These are phyloP conservation scores for Hydropsyche betteni DNA, from an alignment of 2,888 invertebrate genomes.

Conservation along the genomic window DNA sequence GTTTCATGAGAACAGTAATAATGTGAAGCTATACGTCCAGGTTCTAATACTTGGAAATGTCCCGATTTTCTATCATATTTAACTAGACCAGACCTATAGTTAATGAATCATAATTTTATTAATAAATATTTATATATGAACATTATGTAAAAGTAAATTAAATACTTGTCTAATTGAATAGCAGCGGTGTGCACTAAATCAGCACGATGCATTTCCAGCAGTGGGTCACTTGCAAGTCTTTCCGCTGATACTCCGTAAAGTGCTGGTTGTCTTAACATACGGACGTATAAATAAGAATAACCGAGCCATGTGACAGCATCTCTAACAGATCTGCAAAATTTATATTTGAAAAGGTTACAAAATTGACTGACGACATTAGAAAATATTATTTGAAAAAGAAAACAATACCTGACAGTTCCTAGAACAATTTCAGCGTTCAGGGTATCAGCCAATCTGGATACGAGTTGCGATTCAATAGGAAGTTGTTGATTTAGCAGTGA, in stretches of 20 bases:
- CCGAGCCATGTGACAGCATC: slow-evolving; percentile 95
- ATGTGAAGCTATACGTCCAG: slow-evolving; percentile 97
- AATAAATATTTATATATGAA: not conserved
- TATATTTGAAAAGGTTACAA: slow-evolving; percentile 51
- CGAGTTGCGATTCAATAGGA: slow-evolving; percentile 96
- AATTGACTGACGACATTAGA: no score
- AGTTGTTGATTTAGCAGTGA: slow-evolving; percentile 97
- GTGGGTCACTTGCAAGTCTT: slow-evolving; percentile 80
- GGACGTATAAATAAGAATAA: slow-evolving; percentile 95
- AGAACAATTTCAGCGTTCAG: slow-evolving; percentile 97
- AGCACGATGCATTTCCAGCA: slow-evolving; percentile 89
- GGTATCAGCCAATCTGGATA: slow-evolving; percentile 94
- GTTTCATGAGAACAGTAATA: slow-evolving; percentile 98
- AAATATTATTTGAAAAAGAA: no score
- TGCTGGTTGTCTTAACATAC: slow-evolving; percentile 91
- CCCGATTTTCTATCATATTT: slow-evolving; percentile 97
- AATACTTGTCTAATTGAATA: slow-evolving; percentile 76
- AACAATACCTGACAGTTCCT: slow-evolving; percentile 75
- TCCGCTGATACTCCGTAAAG: slow-evolving; percentile 90
- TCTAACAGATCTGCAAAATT: slow-evolving; percentile 67
- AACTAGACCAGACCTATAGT: slow-evolving; percentile 83
- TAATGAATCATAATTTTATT: not conserved
- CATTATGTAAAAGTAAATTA: not conserved
- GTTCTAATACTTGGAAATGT: slow-evolving; percentile 86
- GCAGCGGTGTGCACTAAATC: slow-evolving; percentile 97